Base-by-base conservation (phyloP, 2,797 vertebrate species). In the Ciconia nigra region DNA sequence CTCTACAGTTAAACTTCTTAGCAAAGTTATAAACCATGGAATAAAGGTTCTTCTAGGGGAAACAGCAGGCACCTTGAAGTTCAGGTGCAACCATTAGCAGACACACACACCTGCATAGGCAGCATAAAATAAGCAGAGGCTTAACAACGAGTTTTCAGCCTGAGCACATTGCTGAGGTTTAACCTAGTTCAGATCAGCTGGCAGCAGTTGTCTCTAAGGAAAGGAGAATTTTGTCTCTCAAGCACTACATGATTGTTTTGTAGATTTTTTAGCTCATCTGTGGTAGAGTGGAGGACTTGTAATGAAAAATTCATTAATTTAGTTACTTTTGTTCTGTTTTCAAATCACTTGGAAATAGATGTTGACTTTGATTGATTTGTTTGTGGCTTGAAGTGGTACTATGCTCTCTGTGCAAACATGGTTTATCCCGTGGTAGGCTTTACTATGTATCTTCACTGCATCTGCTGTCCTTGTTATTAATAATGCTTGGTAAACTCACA, bases 271-370 rank as follows among this genome's bases (percentile, higher is more conserved):
- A 51, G 78, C 47, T 89, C 46, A 22, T 81, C 57, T 88, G 47
- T 80, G n/a, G 47, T 39, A 35, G n/a, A 88, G 37, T 47, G 52
- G 62, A 76, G 81, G 51, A 62, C 17, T 92, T 57, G 37, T 65
- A 85, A 94, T 95, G 93, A 96, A 93, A 96, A 78, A 91, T 92
- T 89, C 69, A 96, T 96, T 96, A 67, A 87, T 92, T 97, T 92
- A 89, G 90, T 93, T 89, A 62, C 72, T 86, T 97, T 95, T 72
- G 69, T 94, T 85, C 59, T 83, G 81, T 83, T 95, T 94, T 91
- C 76, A 86, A 95, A 96, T 95, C 73, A 52, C 80, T 93, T 94
- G 90, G 95, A 96, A 96, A 95, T 93, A 90, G 91, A 67, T 80
- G 95, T 89, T 94, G 94, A 89, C 83, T 90, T 94, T 88, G 91